Evolutionary conservation across 2,113 vertebrate species (phyloP).

Genomic region (Phylloscopus trochiloides): DNA sequence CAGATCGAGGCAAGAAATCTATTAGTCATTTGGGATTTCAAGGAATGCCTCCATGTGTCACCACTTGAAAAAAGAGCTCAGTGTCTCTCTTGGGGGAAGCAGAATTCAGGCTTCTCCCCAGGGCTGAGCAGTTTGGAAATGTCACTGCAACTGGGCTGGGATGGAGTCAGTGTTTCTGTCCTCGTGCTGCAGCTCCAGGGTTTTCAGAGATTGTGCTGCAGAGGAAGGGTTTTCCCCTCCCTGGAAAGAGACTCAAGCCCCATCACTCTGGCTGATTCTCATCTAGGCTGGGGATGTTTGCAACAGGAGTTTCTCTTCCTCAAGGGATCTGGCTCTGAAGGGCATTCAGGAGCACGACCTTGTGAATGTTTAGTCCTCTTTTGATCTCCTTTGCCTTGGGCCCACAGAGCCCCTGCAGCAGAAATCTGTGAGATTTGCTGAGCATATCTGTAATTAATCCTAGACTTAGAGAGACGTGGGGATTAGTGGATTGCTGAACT

Average conservation of each 20-base stretch:
- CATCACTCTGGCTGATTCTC: background rate
- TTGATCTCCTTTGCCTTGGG: background rate
- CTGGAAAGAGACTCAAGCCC: background rate
- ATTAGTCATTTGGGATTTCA: background rate
- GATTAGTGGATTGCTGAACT: conserved; percentile 23
- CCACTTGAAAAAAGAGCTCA: background rate
- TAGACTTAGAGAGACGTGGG: conserved; percentile 1
- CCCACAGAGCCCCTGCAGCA: background rate
- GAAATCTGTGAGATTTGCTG: background rate
- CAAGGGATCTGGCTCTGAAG: background rate
- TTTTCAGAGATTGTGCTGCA: background rate
- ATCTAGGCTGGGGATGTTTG: background rate
- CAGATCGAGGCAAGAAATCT: background rate
- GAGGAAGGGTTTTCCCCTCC: background rate
- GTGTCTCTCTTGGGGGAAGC: background rate
- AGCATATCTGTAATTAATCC: conserved; percentile 38
- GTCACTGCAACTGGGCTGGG: background rate
- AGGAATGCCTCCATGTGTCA: background rate
- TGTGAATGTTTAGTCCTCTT: background rate
- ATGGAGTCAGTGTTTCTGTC: background rate
- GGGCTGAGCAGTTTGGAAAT: background rate
- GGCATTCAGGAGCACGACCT: background rate
- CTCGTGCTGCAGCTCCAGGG: background rate
- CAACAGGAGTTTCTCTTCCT: background rate
- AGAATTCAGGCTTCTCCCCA: background rate